Percentiles rank a stretch among this genome's conserved stretches.
Evolutionary conservation across 1,140 invertebrate genomes (phyloP).

Genomic region (Pseudomyrmex pallidus): DNA sequence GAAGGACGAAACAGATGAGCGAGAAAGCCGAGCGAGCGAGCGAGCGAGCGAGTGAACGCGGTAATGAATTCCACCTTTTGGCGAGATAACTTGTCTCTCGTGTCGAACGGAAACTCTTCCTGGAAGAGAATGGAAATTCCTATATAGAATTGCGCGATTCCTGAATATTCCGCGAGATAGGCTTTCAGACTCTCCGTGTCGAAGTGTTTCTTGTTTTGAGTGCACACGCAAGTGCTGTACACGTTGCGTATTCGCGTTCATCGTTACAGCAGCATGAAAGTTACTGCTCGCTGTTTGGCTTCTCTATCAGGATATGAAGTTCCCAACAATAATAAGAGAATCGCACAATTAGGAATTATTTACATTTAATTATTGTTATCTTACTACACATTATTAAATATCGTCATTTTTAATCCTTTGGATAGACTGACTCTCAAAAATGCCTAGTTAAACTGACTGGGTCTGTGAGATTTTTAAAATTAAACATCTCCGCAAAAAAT

Average conservation of each 20-base stretch:
- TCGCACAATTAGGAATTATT: neutral
- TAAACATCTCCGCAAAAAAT: too few relatives aligned
- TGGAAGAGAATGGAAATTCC: constrained; percentile 51
- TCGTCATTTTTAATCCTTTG: too few relatives aligned
- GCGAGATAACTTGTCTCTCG: constrained; percentile 26
- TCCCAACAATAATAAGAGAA: too few relatives aligned
- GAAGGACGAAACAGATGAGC: constrained; percentile 39
- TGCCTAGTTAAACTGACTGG: too few relatives aligned
- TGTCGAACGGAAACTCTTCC: constrained; percentile 25
- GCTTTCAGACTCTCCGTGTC: constrained; percentile 37
- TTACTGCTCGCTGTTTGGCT: constrained; percentile 15
- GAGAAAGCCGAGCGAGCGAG: neutral
- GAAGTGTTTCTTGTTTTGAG: constrained; percentile 41
- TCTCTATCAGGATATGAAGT: neutral
- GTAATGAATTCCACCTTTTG: constrained; percentile 51
- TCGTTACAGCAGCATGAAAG: constrained; percentile 16
- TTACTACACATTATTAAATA: neutral
- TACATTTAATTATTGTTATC: neutral
- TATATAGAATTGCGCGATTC: constrained; percentile 32
- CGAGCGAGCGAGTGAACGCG: neutral
- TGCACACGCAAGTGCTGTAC: constrained; percentile 36
- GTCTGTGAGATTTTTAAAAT: too few relatives aligned
- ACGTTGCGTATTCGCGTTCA: constrained; percentile 11
- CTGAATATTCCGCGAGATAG: constrained; percentile 56
- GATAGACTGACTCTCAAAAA: neutral